Percentiles rank a stretch among this genome's conserved stretches.
Conservation (phyloP, 2,797 vertebrate genomes). For the Epinephelus awoara region DNA sequence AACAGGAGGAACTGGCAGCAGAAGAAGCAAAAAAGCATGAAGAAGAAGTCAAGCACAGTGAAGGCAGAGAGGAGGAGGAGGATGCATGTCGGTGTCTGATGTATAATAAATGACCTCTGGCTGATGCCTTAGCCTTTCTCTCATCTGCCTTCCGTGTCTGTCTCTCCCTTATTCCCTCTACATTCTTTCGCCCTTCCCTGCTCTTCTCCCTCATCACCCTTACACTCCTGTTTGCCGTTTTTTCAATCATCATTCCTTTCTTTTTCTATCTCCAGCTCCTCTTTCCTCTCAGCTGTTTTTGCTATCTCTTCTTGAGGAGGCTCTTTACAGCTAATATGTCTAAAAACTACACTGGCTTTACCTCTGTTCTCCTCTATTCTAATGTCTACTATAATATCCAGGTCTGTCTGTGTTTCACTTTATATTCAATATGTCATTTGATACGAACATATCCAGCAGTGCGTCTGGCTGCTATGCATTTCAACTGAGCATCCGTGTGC, state of each 20-base stretch:
- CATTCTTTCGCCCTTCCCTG: neutral
- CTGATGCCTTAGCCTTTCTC: constrained; percentile 62
- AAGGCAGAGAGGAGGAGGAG: constrained; percentile 24
- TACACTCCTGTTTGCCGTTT: constrained; percentile 41
- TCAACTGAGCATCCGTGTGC: constrained; percentile 29
- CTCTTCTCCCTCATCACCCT: constrained; percentile 17
- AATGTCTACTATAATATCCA: neutral
- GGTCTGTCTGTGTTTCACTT: constrained; percentile 9
- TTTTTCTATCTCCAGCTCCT: constrained; percentile 34
- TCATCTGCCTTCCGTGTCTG: constrained; percentile 43
- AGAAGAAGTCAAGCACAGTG: neutral
- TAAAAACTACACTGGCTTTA: constrained; percentile 1
- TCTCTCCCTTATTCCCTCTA: constrained; percentile 30
- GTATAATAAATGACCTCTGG: constrained; percentile 80
- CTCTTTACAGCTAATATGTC: constrained; percentile 12
- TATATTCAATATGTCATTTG: constrained; percentile 34
- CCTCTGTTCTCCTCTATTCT: neutral
- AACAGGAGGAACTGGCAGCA: constrained; percentile 1
- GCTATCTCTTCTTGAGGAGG: constrained; percentile 30
- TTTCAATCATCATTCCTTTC: constrained; percentile 63
- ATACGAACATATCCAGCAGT: constrained; percentile 28
- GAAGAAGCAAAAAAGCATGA: neutral
- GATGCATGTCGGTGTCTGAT: constrained; percentile 62
- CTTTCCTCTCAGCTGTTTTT: constrained; percentile 42
- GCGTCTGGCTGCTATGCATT: constrained; percentile 11